These are phyloP conservation scores for Ophioderma brevispina DNA, from an alignment of 35 echinoderm and acorn worm species.

Conservation along the genomic window DNA sequence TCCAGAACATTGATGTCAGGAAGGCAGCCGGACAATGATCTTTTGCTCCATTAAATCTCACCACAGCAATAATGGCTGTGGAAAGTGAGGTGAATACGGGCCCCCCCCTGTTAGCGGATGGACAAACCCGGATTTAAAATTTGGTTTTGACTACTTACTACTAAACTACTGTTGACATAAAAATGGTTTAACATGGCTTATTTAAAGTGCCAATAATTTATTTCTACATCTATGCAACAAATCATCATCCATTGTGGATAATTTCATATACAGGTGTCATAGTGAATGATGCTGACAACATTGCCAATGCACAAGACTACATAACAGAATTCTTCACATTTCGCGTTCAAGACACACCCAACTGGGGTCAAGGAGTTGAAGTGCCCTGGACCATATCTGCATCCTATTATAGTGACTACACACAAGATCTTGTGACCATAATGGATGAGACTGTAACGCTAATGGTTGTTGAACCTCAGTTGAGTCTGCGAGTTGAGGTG, in stretches of 20 bases:
- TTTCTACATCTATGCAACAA: neutral
- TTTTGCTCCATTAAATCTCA: too few relatives aligned
- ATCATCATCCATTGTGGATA: neutral
- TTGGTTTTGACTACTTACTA: too few relatives aligned
- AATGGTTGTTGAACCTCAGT: constrained; percentile 70
- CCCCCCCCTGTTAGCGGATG: too few relatives aligned
- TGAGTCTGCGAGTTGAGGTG: constrained; percentile 78
- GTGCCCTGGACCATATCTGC: constrained; percentile 56
- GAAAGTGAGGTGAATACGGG: too few relatives aligned
- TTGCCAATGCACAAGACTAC: constrained; percentile 51
- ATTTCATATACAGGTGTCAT: constrained; percentile 49
- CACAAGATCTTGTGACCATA: constrained; percentile 17
- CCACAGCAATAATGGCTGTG: too few relatives aligned
- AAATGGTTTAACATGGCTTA: too few relatives aligned
- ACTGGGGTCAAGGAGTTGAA: constrained; percentile 54
- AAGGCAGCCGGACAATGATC: too few relatives aligned
- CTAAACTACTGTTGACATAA: too few relatives aligned
- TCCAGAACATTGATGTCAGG: too few relatives aligned
- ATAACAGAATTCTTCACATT: constrained; percentile 34
- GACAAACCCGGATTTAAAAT: too few relatives aligned
- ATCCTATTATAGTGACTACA: constrained; percentile 62
- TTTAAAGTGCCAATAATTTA: too few relatives aligned
- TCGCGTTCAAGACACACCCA: constrained; percentile 51
- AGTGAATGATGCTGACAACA: constrained; percentile 80
- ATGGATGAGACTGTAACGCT: constrained; percentile 41